A percentile compares a stretch with the other conserved stretches of the same genome.
Evolutionary conservation across 1,140 invertebrate species (phyloP).

Genomic region (Episyrphus balteatus): DNA sequence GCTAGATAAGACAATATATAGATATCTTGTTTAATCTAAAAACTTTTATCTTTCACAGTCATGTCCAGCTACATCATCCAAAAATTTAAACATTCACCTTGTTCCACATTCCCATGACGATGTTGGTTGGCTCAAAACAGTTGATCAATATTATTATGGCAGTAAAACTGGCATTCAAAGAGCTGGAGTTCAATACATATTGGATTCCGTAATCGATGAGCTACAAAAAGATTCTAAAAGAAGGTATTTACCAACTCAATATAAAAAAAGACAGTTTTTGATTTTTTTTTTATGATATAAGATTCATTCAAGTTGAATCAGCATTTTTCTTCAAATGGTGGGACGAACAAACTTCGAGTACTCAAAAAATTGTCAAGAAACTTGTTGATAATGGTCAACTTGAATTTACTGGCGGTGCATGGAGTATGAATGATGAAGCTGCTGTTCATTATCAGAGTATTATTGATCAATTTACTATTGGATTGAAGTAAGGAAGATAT

Average conservation of each 20-base stretch:
- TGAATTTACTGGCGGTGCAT: conserved; percentile 78
- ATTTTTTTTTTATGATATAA: conserved; percentile 10
- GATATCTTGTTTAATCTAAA: not conserved
- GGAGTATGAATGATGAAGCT: conserved; percentile 94
- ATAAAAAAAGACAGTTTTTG: not conserved
- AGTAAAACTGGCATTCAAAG: conserved; percentile 57
- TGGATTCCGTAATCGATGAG: conserved; percentile 77
- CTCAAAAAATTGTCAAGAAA: conserved; percentile 46
- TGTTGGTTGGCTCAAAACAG: conserved; percentile 87
- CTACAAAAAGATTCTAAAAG: conserved; percentile 59
- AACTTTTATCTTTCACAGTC: conserved; percentile 11
- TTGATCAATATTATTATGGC: conserved; percentile 54
- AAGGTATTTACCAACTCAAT: conserved; percentile 9
- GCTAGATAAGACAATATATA: too few species aligned
- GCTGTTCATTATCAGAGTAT: conserved; percentile 83
- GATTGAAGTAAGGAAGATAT: conserved; percentile 25
- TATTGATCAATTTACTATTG: conserved; percentile 88
- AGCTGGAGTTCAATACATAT: conserved; percentile 80
- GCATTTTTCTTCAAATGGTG: conserved; percentile 94
- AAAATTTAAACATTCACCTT: conserved; percentile 63
- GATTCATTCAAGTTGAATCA: conserved; percentile 68
- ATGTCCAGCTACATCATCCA: conserved; percentile 13
- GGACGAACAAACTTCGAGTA: conserved; percentile 54
- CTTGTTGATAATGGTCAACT: conserved; percentile 67
- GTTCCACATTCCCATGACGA: conserved; percentile 78